Evolutionary conservation across 64 coral and sea anemone genomes (phyloP).

Genomic region (Montipora cactus): DNA sequence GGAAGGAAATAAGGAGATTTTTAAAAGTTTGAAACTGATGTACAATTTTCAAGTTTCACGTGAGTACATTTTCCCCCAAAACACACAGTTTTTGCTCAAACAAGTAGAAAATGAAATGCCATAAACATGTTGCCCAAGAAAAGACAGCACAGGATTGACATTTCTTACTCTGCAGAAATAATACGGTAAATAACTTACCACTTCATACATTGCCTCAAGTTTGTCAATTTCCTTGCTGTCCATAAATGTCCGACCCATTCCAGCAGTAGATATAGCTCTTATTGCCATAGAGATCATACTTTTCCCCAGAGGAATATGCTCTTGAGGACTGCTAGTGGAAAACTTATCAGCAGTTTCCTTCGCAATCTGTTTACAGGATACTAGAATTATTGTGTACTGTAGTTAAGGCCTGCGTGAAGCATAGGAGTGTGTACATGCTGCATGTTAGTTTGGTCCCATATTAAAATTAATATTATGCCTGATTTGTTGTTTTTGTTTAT

Average conservation of each 20-base stretch:
- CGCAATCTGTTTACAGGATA: not conserved
- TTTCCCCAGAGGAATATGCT: slow-evolving; percentile 22
- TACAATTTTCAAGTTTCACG: too few relatives aligned
- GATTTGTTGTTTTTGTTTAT: too few relatives aligned
- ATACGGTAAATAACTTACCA: not conserved
- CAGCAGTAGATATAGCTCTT: slow-evolving; percentile 14
- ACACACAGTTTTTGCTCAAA: too few relatives aligned
- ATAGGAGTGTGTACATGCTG: not conserved
- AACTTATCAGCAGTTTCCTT: slow-evolving; percentile 27
- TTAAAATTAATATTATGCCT: too few relatives aligned
- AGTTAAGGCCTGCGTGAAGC: not conserved
- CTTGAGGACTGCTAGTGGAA: not conserved
- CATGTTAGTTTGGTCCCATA: not conserved
- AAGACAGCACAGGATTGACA: too few relatives aligned
- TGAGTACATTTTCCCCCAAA: too few relatives aligned
- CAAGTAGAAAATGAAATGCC: too few relatives aligned
- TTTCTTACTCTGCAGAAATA: too few relatives aligned
- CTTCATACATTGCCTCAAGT: slow-evolving; percentile 2
- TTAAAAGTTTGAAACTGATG: too few relatives aligned
- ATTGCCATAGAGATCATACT: slow-evolving; percentile 15
- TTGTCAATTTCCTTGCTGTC: slow-evolving; percentile 20
- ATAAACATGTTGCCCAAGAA: too few relatives aligned
- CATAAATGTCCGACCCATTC: slow-evolving; percentile 22
- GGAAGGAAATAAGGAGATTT: too few relatives aligned
- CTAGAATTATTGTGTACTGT: not conserved